Conservation (phyloP, 2,888 invertebrate species). For the Macaria notata region DNA sequence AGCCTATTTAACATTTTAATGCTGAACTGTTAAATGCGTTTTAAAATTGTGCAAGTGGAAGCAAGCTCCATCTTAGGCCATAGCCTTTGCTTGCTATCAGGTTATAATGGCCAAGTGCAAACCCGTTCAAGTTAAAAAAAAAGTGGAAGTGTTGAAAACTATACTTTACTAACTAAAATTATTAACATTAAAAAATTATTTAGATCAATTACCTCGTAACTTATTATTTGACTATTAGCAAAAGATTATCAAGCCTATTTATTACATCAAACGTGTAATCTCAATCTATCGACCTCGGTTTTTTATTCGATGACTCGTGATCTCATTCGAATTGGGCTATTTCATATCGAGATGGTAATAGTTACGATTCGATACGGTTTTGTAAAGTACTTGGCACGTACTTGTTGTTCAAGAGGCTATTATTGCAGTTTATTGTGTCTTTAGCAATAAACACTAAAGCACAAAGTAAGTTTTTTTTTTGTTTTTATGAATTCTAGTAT, state of each 20-base stretch:
- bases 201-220: neutral
- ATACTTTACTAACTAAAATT: neutral
- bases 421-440: neutral
- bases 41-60: too few relatives aligned
- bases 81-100: too few relatives aligned
- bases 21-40: too few relatives aligned
- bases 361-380: conserved; percentile 10
- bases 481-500: too few relatives aligned
- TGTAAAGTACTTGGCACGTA: neutral
- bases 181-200: neutral
- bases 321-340: conserved; percentile 36
- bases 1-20: too few relatives aligned
- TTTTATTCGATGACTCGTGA: conserved; percentile 42
- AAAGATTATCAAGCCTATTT: conserved; percentile 2
- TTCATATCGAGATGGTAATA: conserved; percentile 9
- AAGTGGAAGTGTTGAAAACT: neutral
- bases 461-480: too few relatives aligned
- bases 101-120: too few relatives aligned
- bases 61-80: too few relatives aligned
- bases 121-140: too few relatives aligned
- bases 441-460: too few relatives aligned
- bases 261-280: conserved; percentile 16
- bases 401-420: too few relatives aligned
- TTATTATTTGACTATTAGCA: conserved; percentile 13
- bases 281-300: conserved; percentile 19